A percentile compares a stretch with the other conserved stretches of the same genome.
Conservation (phyloP, 2,888 invertebrate genomes). For the Galeruca laticollis region DNA sequence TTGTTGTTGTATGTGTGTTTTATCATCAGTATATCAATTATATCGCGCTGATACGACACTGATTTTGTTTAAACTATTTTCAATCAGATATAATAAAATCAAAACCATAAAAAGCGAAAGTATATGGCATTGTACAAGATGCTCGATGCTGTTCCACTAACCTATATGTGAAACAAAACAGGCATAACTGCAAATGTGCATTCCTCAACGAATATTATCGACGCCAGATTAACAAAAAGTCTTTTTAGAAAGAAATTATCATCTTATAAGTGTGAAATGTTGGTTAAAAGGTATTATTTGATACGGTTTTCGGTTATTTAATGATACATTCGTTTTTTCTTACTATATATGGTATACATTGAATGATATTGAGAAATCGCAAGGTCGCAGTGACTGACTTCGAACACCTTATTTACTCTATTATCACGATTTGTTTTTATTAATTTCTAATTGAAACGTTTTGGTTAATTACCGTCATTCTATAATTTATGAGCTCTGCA, state of each 20-base stretch:
- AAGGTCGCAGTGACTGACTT: background rate
- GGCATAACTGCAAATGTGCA: slow-evolving; percentile 36
- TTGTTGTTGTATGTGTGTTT: no score
- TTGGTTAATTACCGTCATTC: no score
- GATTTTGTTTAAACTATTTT: slow-evolving; percentile 14
- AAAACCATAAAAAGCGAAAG: slow-evolving; percentile 47
- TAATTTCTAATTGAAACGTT: background rate
- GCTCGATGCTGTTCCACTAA: slow-evolving; percentile 41
- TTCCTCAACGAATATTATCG: slow-evolving; percentile 6
- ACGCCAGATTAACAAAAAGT: background rate
- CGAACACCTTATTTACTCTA: background rate
- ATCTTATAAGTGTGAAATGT: background rate
- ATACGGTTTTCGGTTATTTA: background rate
- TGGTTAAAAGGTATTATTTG: background rate
- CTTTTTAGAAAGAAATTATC: background rate
- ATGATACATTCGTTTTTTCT: background rate
- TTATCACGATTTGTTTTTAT: background rate
- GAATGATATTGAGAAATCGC: background rate
- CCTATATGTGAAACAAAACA: slow-evolving; percentile 37
- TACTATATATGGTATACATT: background rate
- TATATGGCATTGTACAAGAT: slow-evolving; percentile 45
- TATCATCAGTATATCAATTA: no score
- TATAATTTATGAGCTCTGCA: no score
- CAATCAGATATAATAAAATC: slow-evolving; percentile 36
- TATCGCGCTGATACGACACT: background rate